phyloP scores from a whole-genome alignment of 2,113 vertebrate genomes.

The Xiphophorus hellerii region DNA sequence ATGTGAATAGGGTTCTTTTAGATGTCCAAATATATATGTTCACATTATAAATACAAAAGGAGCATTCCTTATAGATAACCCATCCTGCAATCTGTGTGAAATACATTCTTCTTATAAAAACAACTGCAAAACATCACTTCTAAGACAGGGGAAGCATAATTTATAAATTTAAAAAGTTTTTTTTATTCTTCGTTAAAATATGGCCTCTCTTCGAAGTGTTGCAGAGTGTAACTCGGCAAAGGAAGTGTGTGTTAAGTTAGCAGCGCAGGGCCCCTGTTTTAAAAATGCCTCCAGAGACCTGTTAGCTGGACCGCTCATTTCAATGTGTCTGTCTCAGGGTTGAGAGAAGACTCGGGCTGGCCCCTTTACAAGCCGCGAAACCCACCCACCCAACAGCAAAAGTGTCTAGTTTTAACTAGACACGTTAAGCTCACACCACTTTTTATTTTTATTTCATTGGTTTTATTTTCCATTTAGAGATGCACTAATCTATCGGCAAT shows the following conservation, averaged over 20 bases:
- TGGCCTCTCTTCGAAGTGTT: conserved; percentile 22
- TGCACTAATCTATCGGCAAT: background rate
- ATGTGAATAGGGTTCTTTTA: conserved; percentile 29
- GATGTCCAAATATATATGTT: background rate
- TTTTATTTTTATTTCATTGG: conserved; percentile 49
- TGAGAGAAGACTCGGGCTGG: conserved; percentile 70
- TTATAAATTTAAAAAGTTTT: conserved; percentile 7
- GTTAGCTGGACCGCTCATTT: conserved; percentile 86
- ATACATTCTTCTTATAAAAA: background rate
- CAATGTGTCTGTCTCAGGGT: conserved; percentile 83
- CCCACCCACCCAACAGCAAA: conserved; percentile 33
- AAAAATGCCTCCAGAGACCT: conserved; percentile 87
- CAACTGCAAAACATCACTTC: conserved; percentile 5
- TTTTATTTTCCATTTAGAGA: background rate
- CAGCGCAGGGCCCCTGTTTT: conserved; percentile 78
- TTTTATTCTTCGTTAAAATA: conserved; percentile 9
- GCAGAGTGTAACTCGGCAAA: conserved; percentile 63
- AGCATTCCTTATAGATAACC: conserved; percentile 1
- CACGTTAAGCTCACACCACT: conserved; percentile 75
- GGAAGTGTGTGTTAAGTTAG: conserved; percentile 85
- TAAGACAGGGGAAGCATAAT: conserved; percentile 13
- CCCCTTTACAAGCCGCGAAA: conserved; percentile 57
- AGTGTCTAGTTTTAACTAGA: conserved; percentile 63
- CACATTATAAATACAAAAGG: conserved; percentile 2
- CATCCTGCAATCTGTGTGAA: background rate